These are phyloP conservation scores for Leuctra nigra DNA, from an alignment of 2,888 invertebrate species.

Conservation along the genomic window DNA sequence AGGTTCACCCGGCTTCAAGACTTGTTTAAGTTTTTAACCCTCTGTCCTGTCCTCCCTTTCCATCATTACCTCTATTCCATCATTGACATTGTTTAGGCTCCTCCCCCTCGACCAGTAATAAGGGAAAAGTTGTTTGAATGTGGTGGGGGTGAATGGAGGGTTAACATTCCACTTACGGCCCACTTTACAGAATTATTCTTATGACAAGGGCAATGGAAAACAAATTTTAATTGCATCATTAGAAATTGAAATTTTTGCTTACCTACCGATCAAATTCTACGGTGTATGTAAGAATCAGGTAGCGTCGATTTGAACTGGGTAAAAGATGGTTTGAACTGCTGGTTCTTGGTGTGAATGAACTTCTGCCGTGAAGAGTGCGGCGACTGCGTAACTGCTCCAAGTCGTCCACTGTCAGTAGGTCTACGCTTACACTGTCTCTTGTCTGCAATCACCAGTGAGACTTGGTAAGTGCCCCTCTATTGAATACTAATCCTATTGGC, in stretches of 20 bases:
- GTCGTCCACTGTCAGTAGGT: constrained; percentile 47
- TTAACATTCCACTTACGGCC: no score
- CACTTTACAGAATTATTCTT: no score
- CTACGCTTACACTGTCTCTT: constrained; percentile 46
- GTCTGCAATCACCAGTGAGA: constrained; percentile 37
- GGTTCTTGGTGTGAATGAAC: constrained; percentile 4
- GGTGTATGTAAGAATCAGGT: constrained; percentile 47
- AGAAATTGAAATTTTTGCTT: background rate
- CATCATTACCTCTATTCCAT: no score
- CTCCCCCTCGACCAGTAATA: no score
- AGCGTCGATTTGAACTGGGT: constrained; percentile 36
- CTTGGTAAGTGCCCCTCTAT: background rate
- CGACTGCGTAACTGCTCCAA: constrained; percentile 43
- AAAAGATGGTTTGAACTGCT: background rate
- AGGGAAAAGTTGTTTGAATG: no score
- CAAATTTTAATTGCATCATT: no score
- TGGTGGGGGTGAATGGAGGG: no score
- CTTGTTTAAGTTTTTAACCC: no score
- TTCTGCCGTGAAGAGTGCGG: constrained; percentile 34
- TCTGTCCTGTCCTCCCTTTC: no score
- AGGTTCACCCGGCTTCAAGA: no score
- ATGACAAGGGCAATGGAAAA: no score
- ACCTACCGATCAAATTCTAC: constrained; percentile 48
- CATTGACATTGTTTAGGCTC: no score
- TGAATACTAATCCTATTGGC: background rate